These are phyloP conservation scores for Amblyraja radiata DNA, from an alignment of 2,797 vertebrate species.

Conservation along the genomic window DNA sequence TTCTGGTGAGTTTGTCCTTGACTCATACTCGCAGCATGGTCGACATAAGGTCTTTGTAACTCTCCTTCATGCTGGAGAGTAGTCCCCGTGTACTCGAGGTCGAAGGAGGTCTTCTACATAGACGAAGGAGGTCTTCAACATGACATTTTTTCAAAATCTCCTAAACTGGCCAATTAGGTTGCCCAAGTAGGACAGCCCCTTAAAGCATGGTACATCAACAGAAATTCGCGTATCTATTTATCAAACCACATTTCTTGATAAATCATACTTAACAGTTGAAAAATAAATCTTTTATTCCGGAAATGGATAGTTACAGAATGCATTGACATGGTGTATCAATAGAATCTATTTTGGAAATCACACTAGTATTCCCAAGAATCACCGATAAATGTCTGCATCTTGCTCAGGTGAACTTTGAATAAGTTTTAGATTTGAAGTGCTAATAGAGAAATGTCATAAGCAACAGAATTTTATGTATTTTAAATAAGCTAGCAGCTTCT, in stretches of 20 bases:
- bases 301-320: background rate
- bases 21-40: too few species aligned
- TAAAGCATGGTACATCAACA: background rate
- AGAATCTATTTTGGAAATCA: background rate
- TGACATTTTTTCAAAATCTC: too few species aligned
- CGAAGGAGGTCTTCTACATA: too few species aligned
- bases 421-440: background rate
- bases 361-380: background rate
- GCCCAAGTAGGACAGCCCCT: too few species aligned
- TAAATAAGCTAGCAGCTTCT: background rate
- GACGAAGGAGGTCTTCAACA: too few species aligned
- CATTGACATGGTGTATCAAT: background rate
- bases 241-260: background rate
- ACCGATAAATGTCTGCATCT: background rate
- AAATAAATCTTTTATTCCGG: background rate
- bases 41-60: too few species aligned
- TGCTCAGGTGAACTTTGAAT: background rate
- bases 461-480: background rate
- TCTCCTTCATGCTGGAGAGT: too few species aligned
- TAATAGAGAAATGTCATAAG: background rate
- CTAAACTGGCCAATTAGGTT: too few species aligned
- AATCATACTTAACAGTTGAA: background rate
- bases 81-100: too few species aligned
- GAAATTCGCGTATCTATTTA: background rate
- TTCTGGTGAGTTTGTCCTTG: too few species aligned